These are phyloP conservation scores for Chaetodon auriga DNA, from an alignment of 2,113 vertebrate species.

Conservation along the genomic window DNA sequence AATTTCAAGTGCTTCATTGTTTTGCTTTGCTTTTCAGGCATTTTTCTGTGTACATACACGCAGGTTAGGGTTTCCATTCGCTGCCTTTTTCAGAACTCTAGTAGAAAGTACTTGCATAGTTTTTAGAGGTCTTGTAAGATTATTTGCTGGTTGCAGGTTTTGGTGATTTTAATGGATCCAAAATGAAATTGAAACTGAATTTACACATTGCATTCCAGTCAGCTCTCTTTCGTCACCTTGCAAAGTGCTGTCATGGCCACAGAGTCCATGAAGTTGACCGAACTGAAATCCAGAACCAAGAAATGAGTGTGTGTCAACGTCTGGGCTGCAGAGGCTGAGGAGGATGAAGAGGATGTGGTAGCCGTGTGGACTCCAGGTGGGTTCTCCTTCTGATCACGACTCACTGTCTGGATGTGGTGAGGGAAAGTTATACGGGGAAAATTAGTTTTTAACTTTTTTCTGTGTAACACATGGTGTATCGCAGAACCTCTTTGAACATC, in stretches of 20 bases:
- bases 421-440: not conserved
- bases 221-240: conserved; percentile 80
- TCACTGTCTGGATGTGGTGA: conserved; percentile 27
- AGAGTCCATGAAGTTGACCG: conserved; percentile 87
- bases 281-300: conserved; percentile 87
- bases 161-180: not conserved
- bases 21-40: not conserved
- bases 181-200: conserved; percentile 1
- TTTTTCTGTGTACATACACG: not conserved
- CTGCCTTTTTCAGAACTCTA: no score
- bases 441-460: not conserved
- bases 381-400: conserved; percentile 43
- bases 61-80: no score
- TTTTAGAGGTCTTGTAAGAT: no score
- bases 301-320: conserved; percentile 71
- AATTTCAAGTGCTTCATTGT: not conserved
- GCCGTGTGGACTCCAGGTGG: not conserved
- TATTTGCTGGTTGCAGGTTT: no score
- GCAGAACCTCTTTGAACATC: not conserved
- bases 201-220: not conserved
- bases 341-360: not conserved
- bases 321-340: conserved; percentile 63
- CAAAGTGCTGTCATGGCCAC: conserved; percentile 86
- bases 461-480: no score
- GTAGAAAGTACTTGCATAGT: no score